Percentiles rank a stretch among this genome's conserved stretches.
phyloP scores from a whole-genome alignment of 2,888 invertebrate species.

The Acanthosepion pharaonis region DNA sequence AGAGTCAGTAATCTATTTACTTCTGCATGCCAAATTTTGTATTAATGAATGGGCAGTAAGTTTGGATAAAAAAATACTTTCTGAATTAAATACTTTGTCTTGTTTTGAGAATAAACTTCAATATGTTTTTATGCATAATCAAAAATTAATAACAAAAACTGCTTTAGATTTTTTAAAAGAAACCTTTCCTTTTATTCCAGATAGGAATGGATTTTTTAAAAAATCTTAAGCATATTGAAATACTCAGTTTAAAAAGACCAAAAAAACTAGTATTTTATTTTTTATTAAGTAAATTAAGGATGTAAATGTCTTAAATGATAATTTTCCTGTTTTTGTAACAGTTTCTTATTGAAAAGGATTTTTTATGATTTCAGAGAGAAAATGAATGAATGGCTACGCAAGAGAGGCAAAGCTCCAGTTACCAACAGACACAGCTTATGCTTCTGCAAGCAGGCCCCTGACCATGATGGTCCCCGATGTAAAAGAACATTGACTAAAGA shows the following conservation, averaged over 20 bases:
- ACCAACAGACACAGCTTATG: not conserved
- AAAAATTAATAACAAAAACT: not conserved
- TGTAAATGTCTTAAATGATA: no score
- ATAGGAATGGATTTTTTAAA: not conserved
- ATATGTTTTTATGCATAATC: not conserved
- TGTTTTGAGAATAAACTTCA: not conserved
- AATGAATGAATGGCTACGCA: not conserved
- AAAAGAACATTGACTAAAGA: not conserved
- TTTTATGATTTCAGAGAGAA: not conserved
- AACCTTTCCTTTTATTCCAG: not conserved
- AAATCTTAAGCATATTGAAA: no score
- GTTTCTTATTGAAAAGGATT: no score
- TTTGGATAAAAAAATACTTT: no score
- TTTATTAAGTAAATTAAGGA: no score
- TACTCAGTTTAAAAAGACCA: no score
- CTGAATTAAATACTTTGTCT: no score
- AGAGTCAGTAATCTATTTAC: no score
- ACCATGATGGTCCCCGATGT: not conserved
- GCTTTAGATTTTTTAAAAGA: not conserved
- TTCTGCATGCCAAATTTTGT: no score
- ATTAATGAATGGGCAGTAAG: no score
- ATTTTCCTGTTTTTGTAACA: no score
- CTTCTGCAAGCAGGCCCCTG: not conserved
- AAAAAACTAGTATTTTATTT: no score
- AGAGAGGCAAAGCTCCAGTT: constrained; percentile 9